These are phyloP conservation scores for Gallinago nigripennis DNA, from an alignment of 2,797 vertebrate genomes.

Conservation along the genomic window DNA sequence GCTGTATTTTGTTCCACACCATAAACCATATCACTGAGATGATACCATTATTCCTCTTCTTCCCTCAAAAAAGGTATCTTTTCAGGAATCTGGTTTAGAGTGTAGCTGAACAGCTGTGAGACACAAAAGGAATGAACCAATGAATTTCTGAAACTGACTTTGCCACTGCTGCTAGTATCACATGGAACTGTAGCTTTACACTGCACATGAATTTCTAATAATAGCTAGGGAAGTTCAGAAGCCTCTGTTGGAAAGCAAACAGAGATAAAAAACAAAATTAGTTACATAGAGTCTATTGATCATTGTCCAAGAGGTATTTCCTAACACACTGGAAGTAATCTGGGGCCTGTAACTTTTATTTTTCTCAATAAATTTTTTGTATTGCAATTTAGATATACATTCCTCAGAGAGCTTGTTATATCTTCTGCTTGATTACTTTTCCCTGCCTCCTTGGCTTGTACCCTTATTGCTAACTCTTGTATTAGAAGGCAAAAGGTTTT, in stretches of 20 bases:
- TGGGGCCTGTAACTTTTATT: neutral
- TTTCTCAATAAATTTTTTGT: neutral
- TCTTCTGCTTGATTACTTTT: neutral
- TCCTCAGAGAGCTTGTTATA: neutral
- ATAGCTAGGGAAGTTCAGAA: slow-evolving; percentile 18
- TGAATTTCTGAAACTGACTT: neutral
- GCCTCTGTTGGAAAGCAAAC: slow-evolving; percentile 4
- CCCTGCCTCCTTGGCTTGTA: neutral
- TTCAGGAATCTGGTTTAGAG: neutral
- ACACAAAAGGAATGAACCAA: neutral
- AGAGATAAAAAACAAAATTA: neutral
- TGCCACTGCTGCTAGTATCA: neutral
- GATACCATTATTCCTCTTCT: neutral
- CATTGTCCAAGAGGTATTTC: neutral
- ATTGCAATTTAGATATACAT: neutral
- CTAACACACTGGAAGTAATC: neutral
- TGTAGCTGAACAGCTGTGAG: neutral
- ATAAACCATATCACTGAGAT: neutral
- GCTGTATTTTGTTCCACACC: neutral
- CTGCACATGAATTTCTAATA: neutral
- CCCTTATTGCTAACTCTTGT: neutral
- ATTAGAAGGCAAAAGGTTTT: neutral
- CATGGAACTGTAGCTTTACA: neutral
- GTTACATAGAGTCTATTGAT: neutral
- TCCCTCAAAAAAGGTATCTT: neutral